Percentiles rank a stretch among this genome's conserved stretches.
These are phyloP conservation scores for Nymphalis polychloros DNA, from an alignment of 2,888 invertebrate species.

Conservation along the genomic window DNA sequence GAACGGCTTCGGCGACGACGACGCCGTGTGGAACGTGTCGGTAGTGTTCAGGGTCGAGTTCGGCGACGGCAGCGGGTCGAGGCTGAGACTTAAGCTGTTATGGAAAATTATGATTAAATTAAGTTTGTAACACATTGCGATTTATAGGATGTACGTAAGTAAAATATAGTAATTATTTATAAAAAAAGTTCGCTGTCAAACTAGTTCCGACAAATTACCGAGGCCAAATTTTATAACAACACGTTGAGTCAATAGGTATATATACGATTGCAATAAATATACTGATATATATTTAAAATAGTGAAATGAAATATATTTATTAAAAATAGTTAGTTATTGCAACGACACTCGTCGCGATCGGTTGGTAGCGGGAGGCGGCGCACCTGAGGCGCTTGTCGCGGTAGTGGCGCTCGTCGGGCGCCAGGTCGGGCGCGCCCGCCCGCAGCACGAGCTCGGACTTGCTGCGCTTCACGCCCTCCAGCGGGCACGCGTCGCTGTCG, in stretches of 20 bases:
- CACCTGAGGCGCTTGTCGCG: slow-evolving; percentile 65
- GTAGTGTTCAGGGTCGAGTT: slow-evolving; percentile 77
- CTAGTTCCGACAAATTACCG: no score
- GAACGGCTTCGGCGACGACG: slow-evolving; percentile 50
- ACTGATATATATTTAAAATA: no score
- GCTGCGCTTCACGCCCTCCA: slow-evolving; percentile 67
- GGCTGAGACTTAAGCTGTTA: slow-evolving; percentile 80
- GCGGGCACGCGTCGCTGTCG: slow-evolving; percentile 51
- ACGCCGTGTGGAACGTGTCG: slow-evolving; percentile 89
- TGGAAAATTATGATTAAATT: neutral
- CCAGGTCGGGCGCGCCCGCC: slow-evolving; percentile 42
- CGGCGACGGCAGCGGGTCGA: slow-evolving; percentile 83
- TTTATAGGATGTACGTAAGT: no score
- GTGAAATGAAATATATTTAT: no score
- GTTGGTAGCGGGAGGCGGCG: slow-evolving; percentile 8
- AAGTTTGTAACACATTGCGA: no score
- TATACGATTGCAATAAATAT: no score
- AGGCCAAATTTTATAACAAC: no score
- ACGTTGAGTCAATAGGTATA: no score
- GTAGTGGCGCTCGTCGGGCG: slow-evolving; percentile 67
- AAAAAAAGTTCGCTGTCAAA: no score
- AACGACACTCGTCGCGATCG: no score
- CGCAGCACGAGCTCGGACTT: slow-evolving; percentile 72
- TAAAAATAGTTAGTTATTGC: no score
- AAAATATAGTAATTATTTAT: no score